These are phyloP conservation scores for Scylla paramamosain DNA, from an alignment of 1,140 invertebrate genomes.

Conservation along the genomic window DNA sequence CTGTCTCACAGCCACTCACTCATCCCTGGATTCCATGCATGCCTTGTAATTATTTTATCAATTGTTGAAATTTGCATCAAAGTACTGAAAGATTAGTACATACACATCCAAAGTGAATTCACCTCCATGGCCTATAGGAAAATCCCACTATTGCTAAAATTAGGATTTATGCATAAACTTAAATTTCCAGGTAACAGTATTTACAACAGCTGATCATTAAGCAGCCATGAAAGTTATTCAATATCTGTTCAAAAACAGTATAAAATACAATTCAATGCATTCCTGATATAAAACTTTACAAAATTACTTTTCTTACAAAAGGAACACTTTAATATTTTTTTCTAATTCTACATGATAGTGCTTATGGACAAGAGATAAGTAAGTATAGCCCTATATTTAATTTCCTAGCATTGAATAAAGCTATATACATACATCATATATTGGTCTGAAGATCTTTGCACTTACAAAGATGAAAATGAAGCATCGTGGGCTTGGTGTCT, in stretches of 20 bases:
- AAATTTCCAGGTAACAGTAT: slow-evolving; percentile 69
- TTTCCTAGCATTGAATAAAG: slow-evolving; percentile 51
- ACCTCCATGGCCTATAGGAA: slow-evolving; percentile 70
- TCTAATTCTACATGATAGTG: slow-evolving; percentile 73
- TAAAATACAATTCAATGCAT: slow-evolving; percentile 75
- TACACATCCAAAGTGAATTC: slow-evolving; percentile 70
- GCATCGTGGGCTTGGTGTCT: slow-evolving; percentile 46
- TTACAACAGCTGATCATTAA: slow-evolving; percentile 69
- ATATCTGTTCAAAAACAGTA: slow-evolving; percentile 72
- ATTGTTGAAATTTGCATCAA: slow-evolving; percentile 56
- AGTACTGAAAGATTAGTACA: slow-evolving; percentile 65
- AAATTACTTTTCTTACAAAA: slow-evolving; percentile 75
- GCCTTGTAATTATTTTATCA: slow-evolving; percentile 37
- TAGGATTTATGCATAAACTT: slow-evolving; percentile 63
- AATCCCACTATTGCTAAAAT: slow-evolving; percentile 66
- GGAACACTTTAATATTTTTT: slow-evolving; percentile 60
- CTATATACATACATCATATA: slow-evolving; percentile 73
- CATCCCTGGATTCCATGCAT: slow-evolving; percentile 62
- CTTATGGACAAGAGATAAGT: slow-evolving; percentile 71
- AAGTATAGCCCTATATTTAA: slow-evolving; percentile 71
- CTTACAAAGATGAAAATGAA: slow-evolving; percentile 71
- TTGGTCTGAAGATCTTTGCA: slow-evolving; percentile 73
- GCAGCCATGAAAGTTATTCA: slow-evolving; percentile 73
- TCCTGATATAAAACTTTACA: slow-evolving; percentile 77
- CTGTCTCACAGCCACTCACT: slow-evolving; percentile 53